Evolutionary conservation across 2,113 vertebrate species (phyloP), one percentile per base, ranked within the genome.

Genomic region (Platanista minor): DNA sequence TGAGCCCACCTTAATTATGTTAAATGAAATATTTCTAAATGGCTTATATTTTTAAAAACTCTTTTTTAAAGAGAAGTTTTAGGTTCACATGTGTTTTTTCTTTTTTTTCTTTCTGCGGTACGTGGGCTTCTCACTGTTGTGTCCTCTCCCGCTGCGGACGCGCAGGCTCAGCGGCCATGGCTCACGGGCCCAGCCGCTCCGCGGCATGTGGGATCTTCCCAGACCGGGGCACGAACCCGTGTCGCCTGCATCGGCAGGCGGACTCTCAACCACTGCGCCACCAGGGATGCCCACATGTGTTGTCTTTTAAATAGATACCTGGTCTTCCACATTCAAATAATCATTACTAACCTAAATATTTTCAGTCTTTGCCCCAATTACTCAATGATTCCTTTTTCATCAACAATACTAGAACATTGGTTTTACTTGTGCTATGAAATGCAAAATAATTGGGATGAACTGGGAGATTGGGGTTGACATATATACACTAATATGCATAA

Each of bases 21-120:
- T 71, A 85, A 41, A n/a, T 86, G 78, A 86, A 89, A 78, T 74
- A 78, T 88, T 93, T 93, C 31, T 92, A 29, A 87, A 90, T 29
- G 46, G 23, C 61, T 74, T 82, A 21, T 85, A 39, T 87, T 52
- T 36, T 62, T 33, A 49, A 23, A 83, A 64, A 18, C 31, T 33
- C 20, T 74, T 61, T 62, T 88, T 88, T 52, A 80, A 77, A 72
- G 49, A 92, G 27, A 27, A 66, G 15, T 67, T 83, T 67, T 57
- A 75, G 20, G 33, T 74, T 83, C 67, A 57, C 75, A 66, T 27
- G 36, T 29, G 21, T 59, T n/a, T n/a, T n/a, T n/a, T n/a, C n/a
- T n/a, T n/a, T n/a, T n/a, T n/a, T n/a, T n/a, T n/a, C n/a, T n/a
- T n/a, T n/a, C n/a, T n/a, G n/a, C n/a, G n/a, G n/a, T n/a, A n/a